phyloP scores from a whole-genome alignment of 2,888 invertebrate genomes.

The Ectobius pallidus region DNA sequence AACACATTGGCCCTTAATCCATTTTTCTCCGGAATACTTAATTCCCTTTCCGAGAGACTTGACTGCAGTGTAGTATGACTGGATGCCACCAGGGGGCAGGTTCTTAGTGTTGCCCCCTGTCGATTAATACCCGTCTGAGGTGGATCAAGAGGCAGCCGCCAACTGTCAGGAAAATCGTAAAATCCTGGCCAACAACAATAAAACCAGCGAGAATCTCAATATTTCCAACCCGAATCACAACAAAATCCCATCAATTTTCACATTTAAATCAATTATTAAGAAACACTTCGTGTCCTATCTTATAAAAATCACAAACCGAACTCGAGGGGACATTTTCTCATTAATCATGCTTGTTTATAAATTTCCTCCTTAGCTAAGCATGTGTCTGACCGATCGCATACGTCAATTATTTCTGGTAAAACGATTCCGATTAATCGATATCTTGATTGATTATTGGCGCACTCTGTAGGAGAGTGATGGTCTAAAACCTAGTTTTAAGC shows the following conservation, averaged over 20 bases:
- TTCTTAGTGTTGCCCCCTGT: slow-evolving; percentile 29
- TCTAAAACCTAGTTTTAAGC: not conserved
- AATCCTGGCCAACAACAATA: not conserved
- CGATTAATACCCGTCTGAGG: slow-evolving; percentile 17
- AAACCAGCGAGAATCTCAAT: not conserved
- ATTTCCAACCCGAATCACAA: not conserved
- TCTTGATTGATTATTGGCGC: slow-evolving; percentile 29
- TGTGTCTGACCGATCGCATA: slow-evolving; percentile 8
- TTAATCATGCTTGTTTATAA: slow-evolving; percentile 18
- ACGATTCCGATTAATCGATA: slow-evolving; percentile 32
- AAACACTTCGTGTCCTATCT: not conserved
- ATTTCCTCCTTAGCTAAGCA: slow-evolving; percentile 8
- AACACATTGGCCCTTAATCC: too few relatives aligned
- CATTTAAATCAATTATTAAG: not conserved
- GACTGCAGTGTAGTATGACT: not conserved
- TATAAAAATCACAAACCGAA: not conserved
- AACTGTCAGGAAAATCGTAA: too few relatives aligned
- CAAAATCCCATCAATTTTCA: too few relatives aligned
- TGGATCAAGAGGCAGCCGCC: not conserved
- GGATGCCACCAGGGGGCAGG: slow-evolving; percentile 20
- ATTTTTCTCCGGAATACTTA: not conserved
- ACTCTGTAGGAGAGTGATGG: slow-evolving; percentile 23
- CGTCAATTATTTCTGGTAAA: slow-evolving; percentile 32
- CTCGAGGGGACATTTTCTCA: not conserved
- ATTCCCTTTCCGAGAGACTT: not conserved